Conservation (phyloP, 30 jellyfish, hydroid and myxozoan species). For the Mastigias papua region DNA sequence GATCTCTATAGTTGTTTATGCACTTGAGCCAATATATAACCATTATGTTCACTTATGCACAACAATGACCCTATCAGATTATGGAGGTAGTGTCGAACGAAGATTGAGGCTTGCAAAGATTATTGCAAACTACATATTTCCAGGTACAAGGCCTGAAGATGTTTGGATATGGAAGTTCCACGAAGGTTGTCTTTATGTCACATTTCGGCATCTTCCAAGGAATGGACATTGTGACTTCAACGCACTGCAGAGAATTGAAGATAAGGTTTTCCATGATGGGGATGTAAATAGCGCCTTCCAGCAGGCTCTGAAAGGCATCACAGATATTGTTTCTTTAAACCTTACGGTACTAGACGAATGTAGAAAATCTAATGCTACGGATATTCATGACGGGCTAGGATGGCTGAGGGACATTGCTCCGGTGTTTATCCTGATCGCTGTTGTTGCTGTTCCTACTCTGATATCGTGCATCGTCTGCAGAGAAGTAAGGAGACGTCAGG, state of each 20-base stretch:
- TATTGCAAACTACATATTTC: constrained; percentile 66
- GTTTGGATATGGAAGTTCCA: constrained; percentile 69
- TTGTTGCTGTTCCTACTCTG: constrained; percentile 86
- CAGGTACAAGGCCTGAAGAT: constrained; percentile 46
- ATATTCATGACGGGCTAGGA: constrained; percentile 54
- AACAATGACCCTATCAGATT: constrained; percentile 49
- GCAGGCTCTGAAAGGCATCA: constrained; percentile 68
- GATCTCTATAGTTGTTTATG: constrained; percentile 36
- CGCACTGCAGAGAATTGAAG: constrained; percentile 63
- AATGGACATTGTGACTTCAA: constrained; percentile 63
- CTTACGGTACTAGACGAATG: constrained; percentile 70
- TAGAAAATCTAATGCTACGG: constrained; percentile 16
- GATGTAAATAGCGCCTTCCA: constrained; percentile 44
- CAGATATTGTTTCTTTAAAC: constrained; percentile 46
- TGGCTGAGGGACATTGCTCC: constrained; percentile 96
- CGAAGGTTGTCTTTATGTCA: constrained; percentile 60
- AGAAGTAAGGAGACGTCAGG: constrained; percentile 87
- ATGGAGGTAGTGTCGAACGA: constrained; percentile 75
- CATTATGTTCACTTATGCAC: constrained; percentile 85
- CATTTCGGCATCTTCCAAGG: constrained; percentile 77
- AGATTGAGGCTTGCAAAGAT: constrained; percentile 66
- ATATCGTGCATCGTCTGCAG: constrained; percentile 88
- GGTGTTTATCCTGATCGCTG: constrained; percentile 67
- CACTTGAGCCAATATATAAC: constrained; percentile 28
- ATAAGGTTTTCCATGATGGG: constrained; percentile 28